Evolutionary conservation across 2,888 invertebrate species (phyloP).

Genomic region (Melipona beecheii): DNA sequence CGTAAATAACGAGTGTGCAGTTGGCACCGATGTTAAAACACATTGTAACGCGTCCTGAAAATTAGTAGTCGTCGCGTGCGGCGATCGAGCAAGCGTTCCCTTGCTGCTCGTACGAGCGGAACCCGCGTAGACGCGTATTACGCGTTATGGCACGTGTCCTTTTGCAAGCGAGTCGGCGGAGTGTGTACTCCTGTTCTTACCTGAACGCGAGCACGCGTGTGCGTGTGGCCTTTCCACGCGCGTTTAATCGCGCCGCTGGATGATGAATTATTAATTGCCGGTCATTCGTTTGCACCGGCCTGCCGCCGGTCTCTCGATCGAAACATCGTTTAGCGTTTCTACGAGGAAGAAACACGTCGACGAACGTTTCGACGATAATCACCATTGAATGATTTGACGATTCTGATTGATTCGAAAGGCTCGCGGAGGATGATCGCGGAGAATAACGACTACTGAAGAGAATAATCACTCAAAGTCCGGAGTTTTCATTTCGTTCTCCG

Average conservation of each 20-base stretch:
- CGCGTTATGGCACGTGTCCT: constrained; percentile 58
- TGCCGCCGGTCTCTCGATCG: constrained; percentile 48
- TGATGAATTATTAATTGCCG: constrained; percentile 70
- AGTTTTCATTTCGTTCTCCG: no score
- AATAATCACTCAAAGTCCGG: no score
- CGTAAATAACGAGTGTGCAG: not conserved
- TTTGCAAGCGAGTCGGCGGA: constrained; percentile 24
- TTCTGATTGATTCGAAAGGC: constrained; percentile 1
- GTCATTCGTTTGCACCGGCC: constrained; percentile 59
- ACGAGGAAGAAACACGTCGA: constrained; percentile 1
- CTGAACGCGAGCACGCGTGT: constrained; percentile 22
- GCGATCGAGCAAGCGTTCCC: constrained; percentile 39
- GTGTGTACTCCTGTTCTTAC: constrained; percentile 39
- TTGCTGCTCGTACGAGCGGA: not conserved
- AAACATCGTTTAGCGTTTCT: constrained; percentile 1
- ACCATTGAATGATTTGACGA: not conserved
- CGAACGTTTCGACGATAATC: constrained; percentile 1
- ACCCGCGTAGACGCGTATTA: constrained; percentile 36
- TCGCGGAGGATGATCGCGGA: not conserved
- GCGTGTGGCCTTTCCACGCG: constrained; percentile 45
- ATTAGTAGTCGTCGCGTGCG: constrained; percentile 59
- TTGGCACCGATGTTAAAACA: not conserved
- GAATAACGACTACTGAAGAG: no score
- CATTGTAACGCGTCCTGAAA: constrained; percentile 21
- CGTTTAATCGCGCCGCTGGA: constrained; percentile 29